A percentile compares a stretch with the other conserved stretches of the same genome.
These are phyloP conservation scores for Clanis bilineata DNA, from an alignment of 2,888 invertebrate species.

Conservation along the genomic window DNA sequence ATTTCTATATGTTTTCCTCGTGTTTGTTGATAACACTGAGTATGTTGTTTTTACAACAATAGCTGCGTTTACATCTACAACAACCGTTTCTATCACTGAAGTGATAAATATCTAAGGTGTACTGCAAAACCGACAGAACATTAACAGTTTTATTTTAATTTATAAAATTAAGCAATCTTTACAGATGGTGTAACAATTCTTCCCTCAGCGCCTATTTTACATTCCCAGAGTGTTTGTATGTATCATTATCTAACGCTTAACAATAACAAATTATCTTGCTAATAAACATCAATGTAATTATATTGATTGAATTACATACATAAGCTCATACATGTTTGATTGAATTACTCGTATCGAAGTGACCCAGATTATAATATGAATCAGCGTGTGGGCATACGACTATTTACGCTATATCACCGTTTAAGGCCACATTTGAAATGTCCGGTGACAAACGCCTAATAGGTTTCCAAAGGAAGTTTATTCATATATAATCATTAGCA, in stretches of 20 bases:
- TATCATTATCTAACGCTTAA: neutral
- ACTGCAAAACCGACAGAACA: too few relatives aligned
- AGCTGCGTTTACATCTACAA: neutral
- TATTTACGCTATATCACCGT: neutral
- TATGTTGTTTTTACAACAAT: neutral
- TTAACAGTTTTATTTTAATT: too few relatives aligned
- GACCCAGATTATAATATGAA: conserved; percentile 4
- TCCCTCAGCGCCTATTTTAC: neutral
- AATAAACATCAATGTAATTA: conserved; percentile 5
- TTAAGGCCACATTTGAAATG: neutral
- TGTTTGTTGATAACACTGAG: neutral
- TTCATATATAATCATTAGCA: neutral
- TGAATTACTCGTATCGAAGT: neutral
- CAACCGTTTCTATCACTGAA: neutral
- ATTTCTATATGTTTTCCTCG: neutral
- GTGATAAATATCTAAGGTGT: neutral
- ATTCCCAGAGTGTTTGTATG: neutral
- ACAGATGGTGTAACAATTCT: neutral
- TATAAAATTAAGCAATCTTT: too few relatives aligned
- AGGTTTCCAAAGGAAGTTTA: neutral
- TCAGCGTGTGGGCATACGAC: neutral
- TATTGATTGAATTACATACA: too few relatives aligned
- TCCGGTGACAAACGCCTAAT: neutral
- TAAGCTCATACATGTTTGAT: too few relatives aligned
- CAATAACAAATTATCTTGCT: neutral